Evolutionary conservation across 2,113 vertebrate species (phyloP).

Genomic region (Phaethornis superciliosus): DNA sequence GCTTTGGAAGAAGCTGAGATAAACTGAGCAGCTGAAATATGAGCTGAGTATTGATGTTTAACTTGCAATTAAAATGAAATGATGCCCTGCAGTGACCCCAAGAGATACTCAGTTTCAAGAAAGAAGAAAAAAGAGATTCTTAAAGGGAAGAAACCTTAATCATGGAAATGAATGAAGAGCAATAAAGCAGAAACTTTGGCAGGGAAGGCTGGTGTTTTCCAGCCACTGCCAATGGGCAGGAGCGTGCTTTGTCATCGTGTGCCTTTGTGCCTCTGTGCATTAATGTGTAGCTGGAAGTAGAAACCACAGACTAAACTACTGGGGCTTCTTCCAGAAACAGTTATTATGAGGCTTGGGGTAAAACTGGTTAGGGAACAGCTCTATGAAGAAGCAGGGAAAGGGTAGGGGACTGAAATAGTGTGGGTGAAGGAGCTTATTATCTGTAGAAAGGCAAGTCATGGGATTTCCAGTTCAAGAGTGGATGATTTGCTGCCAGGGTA

Average conservation of each 20-base stretch:
- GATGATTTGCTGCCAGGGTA: not conserved
- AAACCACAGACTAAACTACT: constrained; percentile 30
- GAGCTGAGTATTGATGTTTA: constrained; percentile 46
- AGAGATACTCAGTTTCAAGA: constrained; percentile 12
- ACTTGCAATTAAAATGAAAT: constrained; percentile 55
- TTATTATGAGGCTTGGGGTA: not conserved
- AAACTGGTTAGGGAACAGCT: not conserved
- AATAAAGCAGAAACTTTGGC: not conserved
- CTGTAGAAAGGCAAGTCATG: not conserved
- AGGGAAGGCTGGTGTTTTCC: constrained; percentile 37
- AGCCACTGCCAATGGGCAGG: constrained; percentile 27
- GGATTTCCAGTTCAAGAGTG: not conserved
- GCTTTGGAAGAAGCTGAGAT: constrained; percentile 24
- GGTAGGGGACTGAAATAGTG: not conserved
- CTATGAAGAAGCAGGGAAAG: not conserved
- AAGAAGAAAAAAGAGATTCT: not conserved
- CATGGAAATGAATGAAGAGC: constrained; percentile 22
- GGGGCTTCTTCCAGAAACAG: constrained; percentile 26
- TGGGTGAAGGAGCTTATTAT: not conserved
- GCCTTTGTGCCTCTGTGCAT: constrained; percentile 21
- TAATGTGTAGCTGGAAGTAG: constrained; percentile 45
- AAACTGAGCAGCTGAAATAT: constrained; percentile 26
- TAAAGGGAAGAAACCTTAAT: constrained; percentile 31
- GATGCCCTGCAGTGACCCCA: not conserved
- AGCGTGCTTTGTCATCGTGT: constrained; percentile 30